These are phyloP conservation scores for Drosophila elegans DNA, from an alignment of 1,140 invertebrate species.

Conservation along the genomic window DNA sequence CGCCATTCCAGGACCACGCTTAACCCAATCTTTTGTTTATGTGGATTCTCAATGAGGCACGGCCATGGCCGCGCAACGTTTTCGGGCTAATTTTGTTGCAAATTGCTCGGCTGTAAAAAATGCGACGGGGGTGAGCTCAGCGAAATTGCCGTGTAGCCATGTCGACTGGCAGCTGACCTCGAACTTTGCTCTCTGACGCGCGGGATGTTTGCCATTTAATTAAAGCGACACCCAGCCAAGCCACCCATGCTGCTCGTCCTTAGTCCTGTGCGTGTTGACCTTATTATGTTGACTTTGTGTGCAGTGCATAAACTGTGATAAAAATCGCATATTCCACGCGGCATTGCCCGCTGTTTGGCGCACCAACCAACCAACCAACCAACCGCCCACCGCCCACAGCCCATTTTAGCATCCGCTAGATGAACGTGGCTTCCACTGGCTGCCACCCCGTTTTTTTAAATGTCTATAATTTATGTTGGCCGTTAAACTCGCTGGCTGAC, in stretches of 20 bases:
- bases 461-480: slow-evolving; percentile 78
- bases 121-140: slow-evolving; percentile 12
- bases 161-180: slow-evolving; percentile 51
- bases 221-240: slow-evolving; percentile 54
- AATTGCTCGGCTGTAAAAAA: slow-evolving; percentile 77
- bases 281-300: slow-evolving; percentile 83
- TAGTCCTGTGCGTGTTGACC: slow-evolving; percentile 70
- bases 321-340: slow-evolving; percentile 76
- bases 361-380: background rate
- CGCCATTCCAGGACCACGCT: slow-evolving; percentile 28
- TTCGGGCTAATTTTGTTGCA: slow-evolving; percentile 79
- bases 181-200: slow-evolving; percentile 67
- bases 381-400: no score
- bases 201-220: slow-evolving; percentile 71
- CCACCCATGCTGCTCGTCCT: slow-evolving; percentile 18
- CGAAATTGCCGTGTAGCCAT: slow-evolving; percentile 48
- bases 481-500: slow-evolving; percentile 71
- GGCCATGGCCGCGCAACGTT: slow-evolving; percentile 49
- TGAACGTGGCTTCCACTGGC: slow-evolving; percentile 25
- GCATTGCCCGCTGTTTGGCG: slow-evolving; percentile 24
- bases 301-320: slow-evolving; percentile 81
- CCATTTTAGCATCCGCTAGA: slow-evolving; percentile 1
- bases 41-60: slow-evolving; percentile 57
- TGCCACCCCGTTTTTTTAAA: slow-evolving; percentile 59
- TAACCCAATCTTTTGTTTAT: slow-evolving; percentile 77